A percentile compares a stretch with the other conserved stretches of the same genome.
Conservation (phyloP, 2,113 vertebrate species). For the Oryzias javanicus region DNA sequence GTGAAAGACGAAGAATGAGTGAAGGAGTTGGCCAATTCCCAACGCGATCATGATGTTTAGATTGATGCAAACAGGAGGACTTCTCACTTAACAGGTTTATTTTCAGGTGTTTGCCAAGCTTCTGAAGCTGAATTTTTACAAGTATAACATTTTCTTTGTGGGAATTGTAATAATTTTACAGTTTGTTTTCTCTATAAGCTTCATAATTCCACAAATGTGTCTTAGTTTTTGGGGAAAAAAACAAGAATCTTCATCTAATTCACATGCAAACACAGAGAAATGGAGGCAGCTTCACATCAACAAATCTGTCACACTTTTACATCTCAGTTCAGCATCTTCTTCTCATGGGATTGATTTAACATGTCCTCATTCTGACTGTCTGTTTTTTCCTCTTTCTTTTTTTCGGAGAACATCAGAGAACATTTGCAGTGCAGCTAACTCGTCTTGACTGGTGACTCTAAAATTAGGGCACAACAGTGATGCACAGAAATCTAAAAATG, state of each 20-base stretch:
- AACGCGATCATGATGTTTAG: too few species aligned
- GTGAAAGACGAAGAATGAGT: neutral
- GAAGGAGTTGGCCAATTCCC: too few species aligned
- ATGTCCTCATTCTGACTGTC: constrained; percentile 44
- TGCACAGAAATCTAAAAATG: neutral
- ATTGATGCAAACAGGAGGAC: neutral
- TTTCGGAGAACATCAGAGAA: constrained; percentile 13
- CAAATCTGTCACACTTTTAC: constrained; percentile 41
- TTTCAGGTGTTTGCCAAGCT: too few species aligned
- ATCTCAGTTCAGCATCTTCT: constrained; percentile 29
- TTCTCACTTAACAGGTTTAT: neutral
- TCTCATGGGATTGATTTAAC: constrained; percentile 30
- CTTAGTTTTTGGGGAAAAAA: neutral
- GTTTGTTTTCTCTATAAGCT: neutral
- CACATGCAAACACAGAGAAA: neutral
- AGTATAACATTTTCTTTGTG: neutral
- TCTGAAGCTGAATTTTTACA: neutral
- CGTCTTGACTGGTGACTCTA: constrained; percentile 22
- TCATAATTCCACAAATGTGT: neutral
- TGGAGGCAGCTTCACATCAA: constrained; percentile 24
- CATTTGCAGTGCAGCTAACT: constrained; percentile 17
- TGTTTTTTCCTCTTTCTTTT: neutral
- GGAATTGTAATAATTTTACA: too few species aligned
- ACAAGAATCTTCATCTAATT: constrained; percentile 12
- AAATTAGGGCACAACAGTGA: constrained; percentile 23